These are phyloP conservation scores for Catamblyrhynchus diadema DNA, from an alignment of 2,797 vertebrate species.

Conservation along the genomic window DNA sequence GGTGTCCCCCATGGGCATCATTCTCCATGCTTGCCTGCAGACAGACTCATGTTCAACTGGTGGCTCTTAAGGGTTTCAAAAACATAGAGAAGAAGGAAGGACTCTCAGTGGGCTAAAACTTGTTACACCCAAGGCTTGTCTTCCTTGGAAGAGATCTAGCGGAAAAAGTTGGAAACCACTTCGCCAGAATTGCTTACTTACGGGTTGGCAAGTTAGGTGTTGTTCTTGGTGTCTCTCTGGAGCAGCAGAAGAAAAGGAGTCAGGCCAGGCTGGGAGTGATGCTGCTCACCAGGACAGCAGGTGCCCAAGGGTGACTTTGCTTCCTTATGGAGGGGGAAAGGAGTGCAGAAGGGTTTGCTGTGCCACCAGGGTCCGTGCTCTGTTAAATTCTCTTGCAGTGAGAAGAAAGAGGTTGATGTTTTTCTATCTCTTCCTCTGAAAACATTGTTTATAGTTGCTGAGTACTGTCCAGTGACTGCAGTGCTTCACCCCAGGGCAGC, in stretches of 20 bases:
- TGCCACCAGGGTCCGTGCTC: background rate
- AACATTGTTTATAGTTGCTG: background rate
- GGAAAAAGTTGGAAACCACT: background rate
- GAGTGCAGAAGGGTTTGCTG: background rate
- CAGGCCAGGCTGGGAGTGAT: background rate
- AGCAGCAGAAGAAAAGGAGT: background rate
- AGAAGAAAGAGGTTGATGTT: background rate
- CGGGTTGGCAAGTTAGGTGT: background rate
- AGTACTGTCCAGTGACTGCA: background rate
- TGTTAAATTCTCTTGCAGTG: background rate
- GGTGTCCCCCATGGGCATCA: fast-evolving
- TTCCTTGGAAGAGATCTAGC: background rate
- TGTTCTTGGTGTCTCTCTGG: background rate
- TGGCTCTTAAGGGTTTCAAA: background rate
- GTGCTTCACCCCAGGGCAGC: background rate
- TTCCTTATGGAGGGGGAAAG: background rate
- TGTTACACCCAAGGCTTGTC: background rate
- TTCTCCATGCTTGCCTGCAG: background rate
- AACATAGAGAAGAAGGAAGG: background rate
- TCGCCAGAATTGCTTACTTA: background rate
- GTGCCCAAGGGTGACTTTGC: background rate
- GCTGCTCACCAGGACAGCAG: background rate
- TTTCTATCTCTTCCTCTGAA: background rate
- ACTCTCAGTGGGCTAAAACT: background rate
- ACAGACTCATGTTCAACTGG: background rate